phyloP scores from a whole-genome alignment of 2,888 invertebrate species.

The Chymomyza procnemis region DNA sequence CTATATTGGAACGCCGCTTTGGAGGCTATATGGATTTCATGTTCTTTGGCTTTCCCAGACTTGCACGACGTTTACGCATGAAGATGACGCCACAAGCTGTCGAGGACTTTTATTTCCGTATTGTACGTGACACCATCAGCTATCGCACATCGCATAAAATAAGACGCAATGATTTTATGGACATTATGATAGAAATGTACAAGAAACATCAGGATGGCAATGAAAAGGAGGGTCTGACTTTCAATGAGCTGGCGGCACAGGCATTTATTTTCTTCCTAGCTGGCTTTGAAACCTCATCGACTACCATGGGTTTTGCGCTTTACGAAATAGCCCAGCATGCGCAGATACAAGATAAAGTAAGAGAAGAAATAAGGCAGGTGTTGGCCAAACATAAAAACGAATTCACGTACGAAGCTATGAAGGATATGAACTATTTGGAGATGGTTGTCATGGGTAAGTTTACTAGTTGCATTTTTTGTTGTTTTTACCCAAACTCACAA shows the following conservation, averaged over 20 bases:
- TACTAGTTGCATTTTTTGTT: background rate
- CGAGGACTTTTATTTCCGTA: constrained; percentile 49
- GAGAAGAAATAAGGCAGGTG: background rate
- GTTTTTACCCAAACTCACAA: no score
- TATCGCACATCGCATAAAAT: background rate
- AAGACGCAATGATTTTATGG: background rate
- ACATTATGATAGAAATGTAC: constrained; percentile 22
- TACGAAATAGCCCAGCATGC: background rate
- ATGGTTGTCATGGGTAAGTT: constrained; percentile 10
- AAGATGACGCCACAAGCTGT: constrained; percentile 35
- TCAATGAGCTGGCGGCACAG: constrained; percentile 4
- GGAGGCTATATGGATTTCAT: constrained; percentile 5
- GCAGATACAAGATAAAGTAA: background rate
- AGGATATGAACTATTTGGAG: background rate
- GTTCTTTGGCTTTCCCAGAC: constrained; percentile 23
- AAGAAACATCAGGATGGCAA: constrained; percentile 65
- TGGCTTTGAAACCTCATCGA: background rate
- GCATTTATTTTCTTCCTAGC: background rate
- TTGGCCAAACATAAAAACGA: background rate
- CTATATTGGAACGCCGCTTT: background rate
- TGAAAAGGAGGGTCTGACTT: constrained; percentile 78
- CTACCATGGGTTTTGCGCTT: background rate
- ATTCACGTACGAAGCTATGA: background rate
- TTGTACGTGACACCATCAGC: constrained; percentile 66
- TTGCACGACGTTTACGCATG: constrained; percentile 39